phyloP scores from a whole-genome alignment of 92 coral and sea anemone genomes.

The Chrysogorgia sp. region DNA sequence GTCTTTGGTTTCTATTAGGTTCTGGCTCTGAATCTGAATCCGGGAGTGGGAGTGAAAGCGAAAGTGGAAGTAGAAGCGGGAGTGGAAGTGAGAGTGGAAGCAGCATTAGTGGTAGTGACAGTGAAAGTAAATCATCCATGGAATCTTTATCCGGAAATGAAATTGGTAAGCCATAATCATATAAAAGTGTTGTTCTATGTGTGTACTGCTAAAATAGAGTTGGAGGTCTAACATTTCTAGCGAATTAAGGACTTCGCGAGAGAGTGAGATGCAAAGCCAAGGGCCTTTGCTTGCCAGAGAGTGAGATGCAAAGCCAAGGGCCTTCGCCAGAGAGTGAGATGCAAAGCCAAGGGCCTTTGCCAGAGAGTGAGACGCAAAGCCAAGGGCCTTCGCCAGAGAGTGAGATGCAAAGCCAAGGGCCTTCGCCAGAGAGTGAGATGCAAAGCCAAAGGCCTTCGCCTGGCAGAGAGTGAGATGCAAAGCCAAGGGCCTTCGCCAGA shows the following conservation, averaged over 20 bases:
- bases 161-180: slow-evolving; percentile 10
- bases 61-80: slow-evolving; percentile 54
- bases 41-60: slow-evolving; percentile 56
- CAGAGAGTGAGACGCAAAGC: no score
- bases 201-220: background rate
- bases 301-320: no score
- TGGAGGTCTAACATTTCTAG: no score
- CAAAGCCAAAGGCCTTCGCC: no score
- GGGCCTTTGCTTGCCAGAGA: no score
- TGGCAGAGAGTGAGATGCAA: no score
- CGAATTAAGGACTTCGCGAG: no score
- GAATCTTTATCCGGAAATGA: slow-evolving; percentile 73
- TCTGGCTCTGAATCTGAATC: slow-evolving; percentile 11
- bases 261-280: background rate
- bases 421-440: no score
- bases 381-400: background rate
- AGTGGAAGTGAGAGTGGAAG: slow-evolving; percentile 68
- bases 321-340: no score
- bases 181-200: background rate
- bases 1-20: background rate
- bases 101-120: slow-evolving; percentile 55
- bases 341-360: no score
- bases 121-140: slow-evolving; percentile 63
- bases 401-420: background rate
- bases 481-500: no score